Evolutionary conservation across 2,797 vertebrate species (phyloP).

Genomic region (Rousettus madagascariensis): DNA sequence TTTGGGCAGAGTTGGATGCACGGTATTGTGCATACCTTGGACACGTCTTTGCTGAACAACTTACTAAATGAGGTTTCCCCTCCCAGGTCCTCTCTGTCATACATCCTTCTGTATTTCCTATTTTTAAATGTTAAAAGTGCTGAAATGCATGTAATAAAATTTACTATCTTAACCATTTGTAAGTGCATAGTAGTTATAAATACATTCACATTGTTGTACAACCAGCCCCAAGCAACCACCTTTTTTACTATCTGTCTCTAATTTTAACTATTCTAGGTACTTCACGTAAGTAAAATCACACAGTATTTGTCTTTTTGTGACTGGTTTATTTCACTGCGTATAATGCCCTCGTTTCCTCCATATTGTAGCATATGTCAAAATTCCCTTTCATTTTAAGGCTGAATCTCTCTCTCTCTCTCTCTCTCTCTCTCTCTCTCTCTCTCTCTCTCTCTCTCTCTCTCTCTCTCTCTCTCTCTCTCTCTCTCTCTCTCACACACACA

Average conservation of each 20-base stretch:
- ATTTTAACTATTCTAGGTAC: neutral
- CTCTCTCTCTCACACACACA: too few relatives aligned
- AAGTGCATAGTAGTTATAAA: neutral
- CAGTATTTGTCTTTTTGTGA: neutral
- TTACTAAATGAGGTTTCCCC: neutral
- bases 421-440: too few relatives aligned
- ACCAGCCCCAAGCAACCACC: neutral
- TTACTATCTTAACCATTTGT: neutral
- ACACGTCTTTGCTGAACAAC: neutral
- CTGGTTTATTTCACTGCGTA: neutral
- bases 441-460: too few relatives aligned
- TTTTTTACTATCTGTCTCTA: neutral
- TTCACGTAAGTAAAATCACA: neutral
- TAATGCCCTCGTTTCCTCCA: neutral
- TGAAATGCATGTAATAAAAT: neutral
- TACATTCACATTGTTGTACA: accelerated
- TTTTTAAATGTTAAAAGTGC: neutral
- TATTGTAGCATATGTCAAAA: neutral
- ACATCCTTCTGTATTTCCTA: neutral
- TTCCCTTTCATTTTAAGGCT: neutral
- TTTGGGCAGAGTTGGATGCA: neutral
- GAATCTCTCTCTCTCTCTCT: neutral
- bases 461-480: too few relatives aligned
- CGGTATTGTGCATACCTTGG: accelerated
- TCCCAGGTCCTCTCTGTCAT: neutral